phyloP scores from a whole-genome alignment of 2,113 vertebrate species.

The Rhynchomys soricoides region DNA sequence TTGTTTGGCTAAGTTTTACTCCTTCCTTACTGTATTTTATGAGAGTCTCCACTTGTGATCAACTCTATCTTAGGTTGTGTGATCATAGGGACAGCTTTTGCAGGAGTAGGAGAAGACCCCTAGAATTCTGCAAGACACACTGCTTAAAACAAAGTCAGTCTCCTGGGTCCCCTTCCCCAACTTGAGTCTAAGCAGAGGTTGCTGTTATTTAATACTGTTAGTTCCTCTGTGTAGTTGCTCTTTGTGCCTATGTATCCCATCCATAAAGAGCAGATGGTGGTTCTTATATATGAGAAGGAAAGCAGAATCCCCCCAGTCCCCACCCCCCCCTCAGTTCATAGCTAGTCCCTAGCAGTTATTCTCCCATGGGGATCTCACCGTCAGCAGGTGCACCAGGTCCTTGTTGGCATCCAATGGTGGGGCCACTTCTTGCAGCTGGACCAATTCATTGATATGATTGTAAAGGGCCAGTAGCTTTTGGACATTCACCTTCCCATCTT shows the following conservation, averaged over 20 bases:
- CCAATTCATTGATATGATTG: conserved; percentile 94
- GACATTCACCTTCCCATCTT: conserved; percentile 94
- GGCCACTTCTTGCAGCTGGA: conserved; percentile 94
- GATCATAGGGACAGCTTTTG: background rate
- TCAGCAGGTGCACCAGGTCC: conserved; percentile 96
- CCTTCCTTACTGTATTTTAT: background rate
- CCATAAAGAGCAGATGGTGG: background rate
- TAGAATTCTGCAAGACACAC: background rate
- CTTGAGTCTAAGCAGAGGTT: background rate
- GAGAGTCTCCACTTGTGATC: background rate
- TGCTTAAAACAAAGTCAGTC: background rate
- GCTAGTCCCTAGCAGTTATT: background rate
- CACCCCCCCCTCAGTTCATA: background rate
- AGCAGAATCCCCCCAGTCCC: background rate
- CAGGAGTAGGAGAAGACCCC: background rate
- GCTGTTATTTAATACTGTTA: background rate
- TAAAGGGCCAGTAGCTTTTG: conserved; percentile 95
- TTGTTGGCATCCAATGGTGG: conserved; percentile 95
- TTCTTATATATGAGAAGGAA: background rate
- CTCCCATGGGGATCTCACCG: conserved; percentile 84
- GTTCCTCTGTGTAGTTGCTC: background rate
- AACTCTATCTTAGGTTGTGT: background rate
- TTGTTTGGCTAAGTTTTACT: background rate
- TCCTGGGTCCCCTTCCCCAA: background rate
- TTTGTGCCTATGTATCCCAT: background rate